These are phyloP conservation scores for Calephelis nemesis DNA, from an alignment of 1,140 invertebrate species.

Conservation along the genomic window DNA sequence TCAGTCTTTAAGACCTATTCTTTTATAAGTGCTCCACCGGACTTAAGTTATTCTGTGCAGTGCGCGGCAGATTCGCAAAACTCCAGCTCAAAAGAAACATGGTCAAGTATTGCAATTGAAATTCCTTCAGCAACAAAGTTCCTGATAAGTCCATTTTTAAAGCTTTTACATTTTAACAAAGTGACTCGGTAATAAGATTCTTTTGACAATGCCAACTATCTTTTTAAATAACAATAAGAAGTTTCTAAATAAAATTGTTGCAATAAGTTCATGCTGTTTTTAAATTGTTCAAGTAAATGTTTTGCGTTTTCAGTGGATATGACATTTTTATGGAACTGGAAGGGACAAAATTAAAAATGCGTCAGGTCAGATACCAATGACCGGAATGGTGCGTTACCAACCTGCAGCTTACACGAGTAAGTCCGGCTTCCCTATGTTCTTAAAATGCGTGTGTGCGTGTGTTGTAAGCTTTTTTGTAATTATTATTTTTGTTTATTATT, in stretches of 20 bases:
- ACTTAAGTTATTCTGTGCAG: constrained; percentile 57
- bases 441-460: too few species aligned
- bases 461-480: too few species aligned
- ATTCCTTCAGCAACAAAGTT: constrained; percentile 38
- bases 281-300: too few species aligned
- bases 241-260: constrained; percentile 11
- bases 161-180: constrained; percentile 23
- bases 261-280: constrained; percentile 13
- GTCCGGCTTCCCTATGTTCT: too few species aligned
- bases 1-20: constrained; percentile 51
- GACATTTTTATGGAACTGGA: too few species aligned
- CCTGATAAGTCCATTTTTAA: constrained; percentile 36
- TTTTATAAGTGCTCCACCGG: constrained; percentile 55
- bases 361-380: too few species aligned
- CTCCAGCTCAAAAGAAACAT: constrained; percentile 38
- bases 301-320: too few species aligned
- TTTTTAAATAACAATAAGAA: constrained; percentile 19
- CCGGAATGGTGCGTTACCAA: too few species aligned
- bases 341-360: too few species aligned
- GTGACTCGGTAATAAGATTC: constrained; percentile 17
- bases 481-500: too few species aligned
- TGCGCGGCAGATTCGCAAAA: constrained; percentile 46
- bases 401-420: too few species aligned
- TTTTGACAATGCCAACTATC: constrained; percentile 17
- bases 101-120: constrained; percentile 39